Conservation (phyloP, 2,113 vertebrate genomes). For the Catagonus wagneri region DNA sequence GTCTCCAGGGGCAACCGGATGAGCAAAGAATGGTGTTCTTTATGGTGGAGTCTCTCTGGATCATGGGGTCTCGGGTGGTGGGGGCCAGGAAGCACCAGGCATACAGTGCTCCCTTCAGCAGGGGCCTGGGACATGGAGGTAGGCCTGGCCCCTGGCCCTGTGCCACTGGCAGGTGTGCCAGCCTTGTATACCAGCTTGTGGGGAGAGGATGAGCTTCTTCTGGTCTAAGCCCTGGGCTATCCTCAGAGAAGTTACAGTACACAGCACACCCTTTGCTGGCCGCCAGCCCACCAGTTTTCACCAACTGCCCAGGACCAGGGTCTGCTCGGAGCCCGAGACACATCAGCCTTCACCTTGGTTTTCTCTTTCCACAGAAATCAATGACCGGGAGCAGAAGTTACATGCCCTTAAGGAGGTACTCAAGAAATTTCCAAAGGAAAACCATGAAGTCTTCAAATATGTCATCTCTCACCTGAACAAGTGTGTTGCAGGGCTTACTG, state of each 20-base stretch:
- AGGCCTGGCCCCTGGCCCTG: background rate
- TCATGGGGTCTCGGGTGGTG: background rate
- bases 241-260: background rate
- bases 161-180: background rate
- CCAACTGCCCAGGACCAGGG: fast-evolving
- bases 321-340: background rate
- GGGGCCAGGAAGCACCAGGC: constrained; percentile 54
- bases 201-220: background rate
- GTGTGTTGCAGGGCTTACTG: constrained; percentile 84
- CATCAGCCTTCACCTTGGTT: background rate
- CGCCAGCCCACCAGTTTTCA: fast-evolving
- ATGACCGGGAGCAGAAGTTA: constrained; percentile 95
- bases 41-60: background rate
- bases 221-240: background rate
- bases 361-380: constrained; percentile 90
- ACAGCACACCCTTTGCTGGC: fast-evolving
- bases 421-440: constrained; percentile 95
- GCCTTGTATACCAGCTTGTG: background rate
- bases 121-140: constrained; percentile 1
- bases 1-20: constrained; percentile 72
- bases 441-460: constrained; percentile 98
- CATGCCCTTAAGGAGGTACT: constrained; percentile 95
- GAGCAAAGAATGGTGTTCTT: constrained; percentile 64
- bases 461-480: constrained; percentile 96
- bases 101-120: constrained; percentile 45